Conservation (phyloP, 2,888 invertebrate species). For the Eucriotettix oculatus region DNA sequence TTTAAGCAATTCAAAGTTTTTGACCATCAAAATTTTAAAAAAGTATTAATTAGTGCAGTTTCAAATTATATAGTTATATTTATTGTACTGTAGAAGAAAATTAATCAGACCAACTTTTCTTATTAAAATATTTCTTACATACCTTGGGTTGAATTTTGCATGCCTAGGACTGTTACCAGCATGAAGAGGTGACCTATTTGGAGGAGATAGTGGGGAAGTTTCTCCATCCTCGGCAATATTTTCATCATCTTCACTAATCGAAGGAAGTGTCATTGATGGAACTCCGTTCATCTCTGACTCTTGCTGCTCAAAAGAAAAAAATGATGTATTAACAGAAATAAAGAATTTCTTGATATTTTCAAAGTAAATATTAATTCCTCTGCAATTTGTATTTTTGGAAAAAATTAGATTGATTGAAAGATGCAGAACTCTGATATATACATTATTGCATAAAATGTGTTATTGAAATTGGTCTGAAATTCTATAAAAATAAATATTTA, state of each 20-base stretch:
- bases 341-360: conserved; percentile 3
- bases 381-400: neutral
- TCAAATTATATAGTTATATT: too few species aligned
- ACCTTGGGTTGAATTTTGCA: conserved; percentile 41
- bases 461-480: too few species aligned
- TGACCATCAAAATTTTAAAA: too few species aligned
- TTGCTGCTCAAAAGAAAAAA: conserved; percentile 26
- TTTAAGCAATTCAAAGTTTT: too few species aligned
- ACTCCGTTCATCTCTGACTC: conserved; percentile 61
- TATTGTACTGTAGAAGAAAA: too few species aligned
- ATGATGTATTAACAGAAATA: conserved; percentile 5
- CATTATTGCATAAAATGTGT: too few species aligned
- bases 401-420: neutral
- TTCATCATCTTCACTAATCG: conserved; percentile 91
- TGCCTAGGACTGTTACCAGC: conserved; percentile 42
- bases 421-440: too few species aligned
- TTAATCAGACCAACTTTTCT: too few species aligned
- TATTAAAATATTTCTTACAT: conserved; percentile 2
- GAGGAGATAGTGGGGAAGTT: conserved; percentile 44
- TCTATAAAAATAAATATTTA: too few species aligned
- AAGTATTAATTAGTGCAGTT: too few species aligned
- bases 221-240: conserved; percentile 59
- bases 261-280: conserved; percentile 71
- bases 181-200: conserved; percentile 41
- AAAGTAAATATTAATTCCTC: neutral